phyloP scores from a whole-genome alignment of 2,113 vertebrate species.

The Monarcha castaneiventris region DNA sequence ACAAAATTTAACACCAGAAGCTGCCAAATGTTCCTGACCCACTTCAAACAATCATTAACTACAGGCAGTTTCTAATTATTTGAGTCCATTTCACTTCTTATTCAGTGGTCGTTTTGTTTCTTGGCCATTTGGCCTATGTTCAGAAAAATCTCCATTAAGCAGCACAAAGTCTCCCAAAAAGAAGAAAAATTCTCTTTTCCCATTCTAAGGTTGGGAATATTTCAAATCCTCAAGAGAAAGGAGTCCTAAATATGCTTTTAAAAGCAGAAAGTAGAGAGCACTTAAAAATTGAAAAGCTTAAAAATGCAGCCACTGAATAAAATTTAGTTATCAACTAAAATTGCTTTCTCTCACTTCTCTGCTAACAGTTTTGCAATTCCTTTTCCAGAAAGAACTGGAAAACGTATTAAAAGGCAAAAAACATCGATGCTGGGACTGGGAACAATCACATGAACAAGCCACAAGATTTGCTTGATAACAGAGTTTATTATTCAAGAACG shows the following conservation, averaged over 20 bases:
- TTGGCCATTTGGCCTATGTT: constrained; percentile 37
- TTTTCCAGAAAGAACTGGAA: constrained; percentile 38
- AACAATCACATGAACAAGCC: constrained; percentile 55
- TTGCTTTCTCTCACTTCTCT: constrained; percentile 39
- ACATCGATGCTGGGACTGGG: constrained; percentile 22
- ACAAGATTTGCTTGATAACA: constrained; percentile 70
- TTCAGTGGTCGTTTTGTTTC: constrained; percentile 18
- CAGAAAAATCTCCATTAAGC: constrained; percentile 31
- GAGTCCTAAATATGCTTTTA: not conserved
- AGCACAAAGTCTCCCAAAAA: not conserved
- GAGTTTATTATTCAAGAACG: constrained; percentile 38
- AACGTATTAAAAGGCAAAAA: constrained; percentile 40
- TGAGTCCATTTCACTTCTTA: constrained; percentile 37
- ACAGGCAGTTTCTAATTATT: constrained; percentile 11
- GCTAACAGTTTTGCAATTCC: constrained; percentile 42
- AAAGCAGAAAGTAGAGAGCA: not conserved
- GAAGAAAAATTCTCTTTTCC: not conserved
- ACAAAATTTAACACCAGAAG: not conserved
- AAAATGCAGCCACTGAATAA: not conserved
- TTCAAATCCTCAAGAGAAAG: not conserved
- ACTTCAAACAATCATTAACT: constrained; percentile 30
- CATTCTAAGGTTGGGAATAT: not conserved
- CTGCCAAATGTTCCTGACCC: not conserved
- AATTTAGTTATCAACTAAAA: constrained; percentile 10
- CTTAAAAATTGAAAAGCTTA: not conserved